Evolutionary conservation across 2,113 vertebrate species (phyloP).

Genomic region (Heterotilapia buettikoferi): DNA sequence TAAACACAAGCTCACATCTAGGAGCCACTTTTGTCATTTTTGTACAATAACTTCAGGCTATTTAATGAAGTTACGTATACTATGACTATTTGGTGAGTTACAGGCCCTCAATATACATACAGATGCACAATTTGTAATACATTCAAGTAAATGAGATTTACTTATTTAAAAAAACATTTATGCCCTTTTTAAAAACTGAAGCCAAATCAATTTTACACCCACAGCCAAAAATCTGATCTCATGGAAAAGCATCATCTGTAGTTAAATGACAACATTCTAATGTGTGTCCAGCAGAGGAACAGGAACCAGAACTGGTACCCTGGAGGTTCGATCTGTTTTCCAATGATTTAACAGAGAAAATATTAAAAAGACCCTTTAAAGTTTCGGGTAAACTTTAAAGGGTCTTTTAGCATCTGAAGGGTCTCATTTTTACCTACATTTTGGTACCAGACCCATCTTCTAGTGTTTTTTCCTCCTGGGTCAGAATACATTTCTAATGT

Average conservation of each 20-base stretch:
- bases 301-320: not conserved
- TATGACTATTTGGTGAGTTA: not conserved
- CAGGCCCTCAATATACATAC: not conserved
- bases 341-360: not conserved
- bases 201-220: not conserved
- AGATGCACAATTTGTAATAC: not conserved
- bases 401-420: not conserved
- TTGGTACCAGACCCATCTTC: not conserved
- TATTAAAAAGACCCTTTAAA: not conserved
- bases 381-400: not conserved
- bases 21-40: not conserved
- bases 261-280: not conserved
- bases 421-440: not conserved
- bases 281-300: not conserved
- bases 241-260: not conserved
- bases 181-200: not conserved
- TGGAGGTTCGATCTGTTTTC: not conserved
- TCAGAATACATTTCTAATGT: not conserved
- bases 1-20: not conserved
- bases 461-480: not conserved
- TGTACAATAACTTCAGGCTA: not conserved
- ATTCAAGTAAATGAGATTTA: not conserved
- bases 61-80: not conserved
- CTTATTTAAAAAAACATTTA: not conserved
- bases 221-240: not conserved